phyloP scores from a whole-genome alignment of 2,888 invertebrate species.

The Tenthredo notha region DNA sequence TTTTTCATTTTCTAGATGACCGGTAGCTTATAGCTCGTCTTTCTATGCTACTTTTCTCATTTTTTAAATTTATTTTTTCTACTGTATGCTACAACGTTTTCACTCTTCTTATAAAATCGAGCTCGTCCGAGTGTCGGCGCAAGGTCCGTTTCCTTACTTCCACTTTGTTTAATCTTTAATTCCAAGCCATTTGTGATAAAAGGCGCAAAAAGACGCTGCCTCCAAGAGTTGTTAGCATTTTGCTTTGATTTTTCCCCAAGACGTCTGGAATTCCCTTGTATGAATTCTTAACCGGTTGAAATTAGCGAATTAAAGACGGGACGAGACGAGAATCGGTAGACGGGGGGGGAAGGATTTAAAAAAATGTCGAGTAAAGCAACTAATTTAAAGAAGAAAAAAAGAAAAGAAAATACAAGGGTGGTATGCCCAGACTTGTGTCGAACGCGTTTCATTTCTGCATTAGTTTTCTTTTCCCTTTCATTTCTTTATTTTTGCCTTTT shows the following conservation, averaged over 20 bases:
- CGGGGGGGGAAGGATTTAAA: slow-evolving; percentile 14
- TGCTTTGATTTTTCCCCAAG: slow-evolving; percentile 77
- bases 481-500: background rate
- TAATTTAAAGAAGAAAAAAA: slow-evolving; percentile 53
- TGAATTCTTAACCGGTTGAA: slow-evolving; percentile 77
- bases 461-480: background rate
- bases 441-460: slow-evolving; percentile 21
- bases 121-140: slow-evolving; percentile 33
- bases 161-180: slow-evolving; percentile 77
- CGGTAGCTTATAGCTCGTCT: background rate
- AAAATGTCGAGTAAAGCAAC: slow-evolving; percentile 56
- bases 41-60: background rate
- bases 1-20: background rate
- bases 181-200: slow-evolving; percentile 75
- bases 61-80: background rate
- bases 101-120: background rate
- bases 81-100: slow-evolving; percentile 15
- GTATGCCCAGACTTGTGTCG: slow-evolving; percentile 18
- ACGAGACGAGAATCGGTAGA: slow-evolving; percentile 54
- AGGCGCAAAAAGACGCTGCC: slow-evolving; percentile 64
- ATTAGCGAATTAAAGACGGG: slow-evolving; percentile 76
- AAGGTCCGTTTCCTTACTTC: slow-evolving; percentile 60
- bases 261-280: slow-evolving; percentile 72
- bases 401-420: slow-evolving; percentile 26
- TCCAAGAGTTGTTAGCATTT: slow-evolving; percentile 67